Evolutionary conservation across 2,888 invertebrate genomes (phyloP), one percentile per base, ranked within the genome.

Genomic region (Penaeus monodon): DNA sequence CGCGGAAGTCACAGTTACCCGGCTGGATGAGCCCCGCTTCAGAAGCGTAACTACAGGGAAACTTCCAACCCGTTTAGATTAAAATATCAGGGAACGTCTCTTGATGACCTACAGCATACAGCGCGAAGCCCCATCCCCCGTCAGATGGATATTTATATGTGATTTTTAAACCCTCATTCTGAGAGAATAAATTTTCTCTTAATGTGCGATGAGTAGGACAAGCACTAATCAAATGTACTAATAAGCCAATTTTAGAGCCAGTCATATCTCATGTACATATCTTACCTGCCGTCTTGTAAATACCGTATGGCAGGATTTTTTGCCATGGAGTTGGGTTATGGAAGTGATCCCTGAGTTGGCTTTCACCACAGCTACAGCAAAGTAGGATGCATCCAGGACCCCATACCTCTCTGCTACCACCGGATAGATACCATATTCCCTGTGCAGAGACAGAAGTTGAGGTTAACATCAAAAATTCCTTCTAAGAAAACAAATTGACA

Each of bases 261-360:
- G 76, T 76, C 12, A 44, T 33, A 76, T 38, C 3, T 17, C 24
- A 14, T 20, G 33, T 10, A 27, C 2, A 2, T 27, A 20, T 95
- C 85, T 74, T 76, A 84, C 94, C 94, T 76, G 93, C 93, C 73
- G 93, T 93, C 57, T 96, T 96, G 90, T 96, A 95, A 91, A 95
- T 96, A n/a, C 94, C 94, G 97, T 96, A 92, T 98, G 96, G 91
- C 96, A 96, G 0, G 96, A 96, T 73, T 94, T 94, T 90, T 95
- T 95, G 20, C 95, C 96, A 92, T 93, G 93, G 49, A 97, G 92
- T 91, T 96, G 96, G 79, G 93, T 92, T 90, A 97, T 93, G 24
- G 93, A 94, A 63, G 92, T 92, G 82, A 95, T 94, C 49, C 92
- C 92, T 0, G 95, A 93, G 91, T 94, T 93, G 74, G 93, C 94